A percentile compares a stretch with the other conserved stretches of the same genome.
phyloP scores from a whole-genome alignment of 2,888 invertebrate genomes.

The Furcula furcula region DNA sequence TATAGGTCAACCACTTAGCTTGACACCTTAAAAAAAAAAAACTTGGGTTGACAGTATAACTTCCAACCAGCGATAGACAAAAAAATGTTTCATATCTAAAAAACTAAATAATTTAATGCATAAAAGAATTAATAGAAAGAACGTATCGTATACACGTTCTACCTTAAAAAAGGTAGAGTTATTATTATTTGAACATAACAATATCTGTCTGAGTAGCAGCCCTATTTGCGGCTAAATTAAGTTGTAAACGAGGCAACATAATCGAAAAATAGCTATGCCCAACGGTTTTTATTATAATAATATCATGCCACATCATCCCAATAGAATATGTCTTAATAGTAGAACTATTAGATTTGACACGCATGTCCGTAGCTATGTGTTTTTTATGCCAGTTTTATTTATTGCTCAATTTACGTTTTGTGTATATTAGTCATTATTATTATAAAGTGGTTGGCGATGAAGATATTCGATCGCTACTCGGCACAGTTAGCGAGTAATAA shows the following conservation, averaged over 20 bases:
- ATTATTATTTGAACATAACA: neutral
- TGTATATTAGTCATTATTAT: slow-evolving; percentile 22
- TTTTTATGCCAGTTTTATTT: slow-evolving; percentile 24
- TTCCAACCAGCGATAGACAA: no score
- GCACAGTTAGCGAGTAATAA: slow-evolving; percentile 16
- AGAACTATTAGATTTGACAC: slow-evolving; percentile 30
- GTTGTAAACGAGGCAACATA: slow-evolving; percentile 69
- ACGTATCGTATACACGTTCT: no score
- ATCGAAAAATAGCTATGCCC: slow-evolving; percentile 50
- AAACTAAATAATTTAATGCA: no score
- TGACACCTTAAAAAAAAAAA: no score
- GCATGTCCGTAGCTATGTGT: slow-evolving; percentile 25
- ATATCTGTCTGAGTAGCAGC: slow-evolving; percentile 26
- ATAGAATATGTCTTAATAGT: slow-evolving; percentile 40
- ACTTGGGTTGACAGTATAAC: no score
- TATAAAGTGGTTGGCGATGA: slow-evolving; percentile 13
- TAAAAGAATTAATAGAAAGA: no score
- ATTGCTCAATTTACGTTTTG: slow-evolving; percentile 30
- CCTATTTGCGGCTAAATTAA: slow-evolving; percentile 62
- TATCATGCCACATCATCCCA: slow-evolving; percentile 41
- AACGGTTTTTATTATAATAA: slow-evolving; percentile 50
- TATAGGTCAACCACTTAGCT: no score
- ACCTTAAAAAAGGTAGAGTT: no score
- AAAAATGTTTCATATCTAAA: no score
- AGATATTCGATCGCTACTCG: slow-evolving; percentile 8